Conservation (phyloP, 2,797 vertebrate genomes). For the Tauraco hartlaubi region DNA sequence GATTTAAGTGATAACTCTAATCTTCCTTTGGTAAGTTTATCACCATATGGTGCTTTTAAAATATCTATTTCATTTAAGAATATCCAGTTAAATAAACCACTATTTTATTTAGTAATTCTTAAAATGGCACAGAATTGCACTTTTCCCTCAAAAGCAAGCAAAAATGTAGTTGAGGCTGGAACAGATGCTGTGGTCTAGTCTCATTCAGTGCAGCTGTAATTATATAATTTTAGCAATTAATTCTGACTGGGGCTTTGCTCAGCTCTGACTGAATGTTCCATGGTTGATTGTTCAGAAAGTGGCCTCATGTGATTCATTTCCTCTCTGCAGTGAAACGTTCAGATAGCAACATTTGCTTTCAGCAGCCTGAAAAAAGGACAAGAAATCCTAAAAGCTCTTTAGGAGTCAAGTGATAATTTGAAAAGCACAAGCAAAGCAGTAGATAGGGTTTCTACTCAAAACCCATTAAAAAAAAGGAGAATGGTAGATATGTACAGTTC, state of each 20-base stretch:
- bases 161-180: conserved; percentile 32
- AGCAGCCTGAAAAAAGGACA: neutral
- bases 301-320: neutral
- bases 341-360: conserved; percentile 16
- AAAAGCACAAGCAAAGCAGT: conserved; percentile 33
- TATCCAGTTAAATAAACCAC: neutral
- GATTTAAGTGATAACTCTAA: neutral
- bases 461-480: neutral
- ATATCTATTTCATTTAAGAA: neutral
- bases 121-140: neutral
- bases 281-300: conserved; percentile 10
- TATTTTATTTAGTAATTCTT: neutral
- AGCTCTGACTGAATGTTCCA: neutral
- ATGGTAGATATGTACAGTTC: neutral
- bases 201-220: conserved; percentile 54
- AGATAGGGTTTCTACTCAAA: conserved; percentile 10
- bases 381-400: conserved; percentile 36
- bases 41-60: neutral
- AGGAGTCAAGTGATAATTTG: conserved; percentile 29
- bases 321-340: neutral
- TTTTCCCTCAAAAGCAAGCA: neutral
- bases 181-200: conserved; percentile 40
- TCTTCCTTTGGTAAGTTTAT: neutral
- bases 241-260: conserved; percentile 50
- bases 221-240: conserved; percentile 62